A percentile compares a stretch with the other conserved stretches of the same genome.
Evolutionary conservation across 2,888 invertebrate species (phyloP).

Genomic region (Steinernema scapterisci): DNA sequence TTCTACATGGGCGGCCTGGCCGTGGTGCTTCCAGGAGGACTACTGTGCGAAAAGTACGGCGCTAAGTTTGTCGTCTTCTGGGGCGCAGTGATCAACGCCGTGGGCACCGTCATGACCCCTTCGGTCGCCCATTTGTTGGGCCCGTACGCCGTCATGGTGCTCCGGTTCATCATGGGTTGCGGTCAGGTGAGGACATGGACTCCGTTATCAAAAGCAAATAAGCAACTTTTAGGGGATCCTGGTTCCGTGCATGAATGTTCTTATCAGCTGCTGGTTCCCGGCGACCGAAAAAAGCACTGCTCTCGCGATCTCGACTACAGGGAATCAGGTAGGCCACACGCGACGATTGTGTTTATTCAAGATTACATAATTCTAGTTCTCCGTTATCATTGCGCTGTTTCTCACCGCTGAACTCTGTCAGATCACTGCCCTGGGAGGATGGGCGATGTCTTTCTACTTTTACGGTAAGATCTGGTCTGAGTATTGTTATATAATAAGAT

Average conservation of each 20-base stretch:
- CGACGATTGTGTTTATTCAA: neutral
- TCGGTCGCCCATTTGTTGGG: slow-evolving; percentile 53
- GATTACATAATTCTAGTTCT: slow-evolving; percentile 50
- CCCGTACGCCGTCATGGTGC: slow-evolving; percentile 49
- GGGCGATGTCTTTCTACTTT: slow-evolving; percentile 66
- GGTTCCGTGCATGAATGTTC: slow-evolving; percentile 65
- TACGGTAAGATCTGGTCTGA: slow-evolving; percentile 47
- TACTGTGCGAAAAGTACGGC: slow-evolving; percentile 51
- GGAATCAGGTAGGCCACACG: slow-evolving; percentile 55
- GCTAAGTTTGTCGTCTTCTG: slow-evolving; percentile 55
- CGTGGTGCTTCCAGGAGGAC: slow-evolving; percentile 48
- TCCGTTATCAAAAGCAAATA: too few relatives aligned
- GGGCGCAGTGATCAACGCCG: slow-evolving; percentile 62
- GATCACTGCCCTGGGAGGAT: slow-evolving; percentile 58
- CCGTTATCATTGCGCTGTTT: slow-evolving; percentile 65
- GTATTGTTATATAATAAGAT: neutral
- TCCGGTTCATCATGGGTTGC: slow-evolving; percentile 65
- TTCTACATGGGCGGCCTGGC: slow-evolving; percentile 49
- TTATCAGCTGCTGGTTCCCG: slow-evolving; percentile 65
- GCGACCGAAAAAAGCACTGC: slow-evolving; percentile 63
- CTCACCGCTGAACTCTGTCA: slow-evolving; percentile 66
- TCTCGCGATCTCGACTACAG: slow-evolving; percentile 64
- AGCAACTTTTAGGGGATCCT: slow-evolving; percentile 55
- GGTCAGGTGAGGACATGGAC: slow-evolving; percentile 55
- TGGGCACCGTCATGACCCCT: slow-evolving; percentile 63